Base-by-base conservation (phyloP, 1,140 invertebrate species). In the Drosophila repletoides region DNA sequence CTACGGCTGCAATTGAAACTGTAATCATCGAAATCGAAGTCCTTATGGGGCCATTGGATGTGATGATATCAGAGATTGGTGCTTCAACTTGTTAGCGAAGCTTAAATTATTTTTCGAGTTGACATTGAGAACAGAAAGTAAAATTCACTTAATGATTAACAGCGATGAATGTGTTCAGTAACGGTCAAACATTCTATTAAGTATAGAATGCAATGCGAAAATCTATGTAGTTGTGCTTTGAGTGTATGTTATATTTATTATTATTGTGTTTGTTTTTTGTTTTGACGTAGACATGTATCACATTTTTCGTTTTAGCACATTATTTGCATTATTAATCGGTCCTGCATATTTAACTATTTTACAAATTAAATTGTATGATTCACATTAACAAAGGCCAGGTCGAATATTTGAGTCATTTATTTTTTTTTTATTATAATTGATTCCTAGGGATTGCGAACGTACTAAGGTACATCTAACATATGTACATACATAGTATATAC, bases 171-270 rank as follows among this genome's bases (percentile, higher is more conserved):
- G 21, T 33, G 45, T 46, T 17, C 2, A n/a, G 6, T 22, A 17
- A 9, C 9, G 7, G 9, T 6, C 15, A 60, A 4, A 15, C 15
- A 10, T 5, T 15, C 49, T 5, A 2, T 41, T n/a, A n/a, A n/a
- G n/a, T 24, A 43, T 33, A 41, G 22, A 21, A 53, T 49, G 7
- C 3, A 22, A 22, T 55, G 56, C 33, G 71, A 56, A 66, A 70
- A 74, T 73, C 59, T 38, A 70, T 65, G 51, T 21, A 46, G 58
- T 28, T n/a, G n/a, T n/a, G n/a, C 14, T 38, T 45, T 26, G 36
- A 48, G 19, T 15, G 45, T 36, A 40, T 43, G 29, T 55, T 43
- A 33, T 58, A 55, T 1, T 52, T 51, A 22, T 52, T 52, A 17
- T 41, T 17, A 1, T 45, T 53, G n/a, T 10, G 24, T 31, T 43